These are phyloP conservation scores for Agapornis roseicollis DNA, from an alignment of 2,113 vertebrate species.

Conservation along the genomic window DNA sequence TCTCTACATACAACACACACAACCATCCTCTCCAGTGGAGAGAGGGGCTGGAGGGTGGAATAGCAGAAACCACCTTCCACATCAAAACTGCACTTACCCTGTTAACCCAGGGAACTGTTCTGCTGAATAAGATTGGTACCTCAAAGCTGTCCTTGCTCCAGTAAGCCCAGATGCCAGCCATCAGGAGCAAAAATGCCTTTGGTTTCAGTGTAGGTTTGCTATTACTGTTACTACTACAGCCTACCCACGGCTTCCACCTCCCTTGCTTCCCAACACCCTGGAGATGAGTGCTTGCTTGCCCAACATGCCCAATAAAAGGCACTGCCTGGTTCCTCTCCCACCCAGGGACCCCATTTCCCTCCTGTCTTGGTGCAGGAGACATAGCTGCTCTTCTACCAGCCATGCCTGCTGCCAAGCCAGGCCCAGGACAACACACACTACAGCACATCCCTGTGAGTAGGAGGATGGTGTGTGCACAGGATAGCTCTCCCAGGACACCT, in stretches of 20 bases:
- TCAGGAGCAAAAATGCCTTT: neutral
- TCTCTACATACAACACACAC: neutral
- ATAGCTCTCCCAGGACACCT: neutral
- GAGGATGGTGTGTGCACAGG: neutral
- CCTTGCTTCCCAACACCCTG: neutral
- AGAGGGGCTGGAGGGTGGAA: neutral
- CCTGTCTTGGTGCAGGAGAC: neutral
- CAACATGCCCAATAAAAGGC: neutral
- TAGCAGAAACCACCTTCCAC: neutral
- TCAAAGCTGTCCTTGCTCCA: neutral
- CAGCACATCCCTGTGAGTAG: neutral
- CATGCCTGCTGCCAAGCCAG: neutral
- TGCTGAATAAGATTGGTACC: neutral
- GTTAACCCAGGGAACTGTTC: neutral
- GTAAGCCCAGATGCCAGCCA: neutral
- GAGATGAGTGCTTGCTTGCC: neutral
- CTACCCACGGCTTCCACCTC: neutral
- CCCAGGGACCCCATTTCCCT: neutral
- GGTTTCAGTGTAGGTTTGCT: neutral
- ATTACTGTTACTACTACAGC: neutral
- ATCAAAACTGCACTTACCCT: neutral
- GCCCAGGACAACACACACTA: neutral
- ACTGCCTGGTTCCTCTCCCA: neutral
- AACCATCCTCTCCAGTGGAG: neutral
- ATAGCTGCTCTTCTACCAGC: neutral